A percentile compares a stretch with the other conserved stretches of the same genome.
Conservation (phyloP, 2,113 vertebrate genomes). For the Trogon surrucura region DNA sequence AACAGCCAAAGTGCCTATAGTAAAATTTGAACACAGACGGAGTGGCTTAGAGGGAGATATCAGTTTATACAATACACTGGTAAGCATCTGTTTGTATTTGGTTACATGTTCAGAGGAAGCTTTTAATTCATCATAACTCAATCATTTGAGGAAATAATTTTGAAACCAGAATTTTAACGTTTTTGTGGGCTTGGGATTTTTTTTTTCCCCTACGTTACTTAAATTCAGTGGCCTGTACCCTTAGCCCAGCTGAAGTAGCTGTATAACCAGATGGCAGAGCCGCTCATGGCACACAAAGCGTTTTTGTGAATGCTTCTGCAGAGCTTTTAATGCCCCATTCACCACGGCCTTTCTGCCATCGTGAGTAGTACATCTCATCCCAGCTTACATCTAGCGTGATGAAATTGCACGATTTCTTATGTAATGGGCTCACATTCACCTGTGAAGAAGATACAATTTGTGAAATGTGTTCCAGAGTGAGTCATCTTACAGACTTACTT, state of each 20-base stretch:
- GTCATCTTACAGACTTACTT: not conserved
- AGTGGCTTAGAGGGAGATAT: constrained; percentile 97
- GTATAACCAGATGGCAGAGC: not conserved
- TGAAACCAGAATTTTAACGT: not conserved
- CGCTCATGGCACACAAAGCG: not conserved
- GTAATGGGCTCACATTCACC: not conserved
- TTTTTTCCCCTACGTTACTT: not conserved
- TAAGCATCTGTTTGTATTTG: constrained; percentile 70
- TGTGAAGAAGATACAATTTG: not conserved
- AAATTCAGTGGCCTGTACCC: not conserved
- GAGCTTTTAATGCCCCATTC: not conserved
- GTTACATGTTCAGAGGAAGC: not conserved
- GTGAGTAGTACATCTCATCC: not conserved
- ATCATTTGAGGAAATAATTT: not conserved
- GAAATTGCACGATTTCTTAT: not conserved
- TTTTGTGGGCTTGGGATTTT: not conserved
- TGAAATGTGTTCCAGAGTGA: not conserved
- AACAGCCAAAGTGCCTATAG: constrained; percentile 99
- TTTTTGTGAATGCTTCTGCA: not conserved
- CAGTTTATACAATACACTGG: constrained; percentile 98
- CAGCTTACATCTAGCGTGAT: not conserved
- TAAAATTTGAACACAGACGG: constrained; percentile 96
- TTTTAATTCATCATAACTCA: not conserved
- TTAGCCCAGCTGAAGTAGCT: not conserved
- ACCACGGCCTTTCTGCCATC: not conserved